Evolutionary conservation across 2,888 invertebrate species (phyloP).

Genomic region (Cantharis lateralis): DNA sequence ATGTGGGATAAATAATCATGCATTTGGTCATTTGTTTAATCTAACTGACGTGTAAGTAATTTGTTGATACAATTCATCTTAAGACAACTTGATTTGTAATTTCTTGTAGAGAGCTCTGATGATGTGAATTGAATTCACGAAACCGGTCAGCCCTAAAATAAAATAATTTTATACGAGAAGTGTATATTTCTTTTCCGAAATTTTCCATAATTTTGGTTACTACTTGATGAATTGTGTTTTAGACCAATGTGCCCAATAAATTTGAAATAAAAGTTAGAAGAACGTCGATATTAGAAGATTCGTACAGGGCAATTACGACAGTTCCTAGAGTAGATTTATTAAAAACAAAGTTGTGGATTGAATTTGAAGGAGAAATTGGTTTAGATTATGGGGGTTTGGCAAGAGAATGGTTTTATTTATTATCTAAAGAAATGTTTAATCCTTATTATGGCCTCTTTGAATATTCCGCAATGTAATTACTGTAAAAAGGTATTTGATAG

Average conservation of each 20-base stretch:
- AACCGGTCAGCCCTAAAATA: too few species aligned
- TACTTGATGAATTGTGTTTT: slow-evolving; percentile 44
- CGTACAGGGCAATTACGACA: slow-evolving; percentile 91
- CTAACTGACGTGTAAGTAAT: too few species aligned
- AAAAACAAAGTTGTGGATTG: slow-evolving; percentile 98
- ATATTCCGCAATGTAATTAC: slow-evolving; percentile 91
- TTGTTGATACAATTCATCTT: too few species aligned
- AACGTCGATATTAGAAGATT: slow-evolving; percentile 93
- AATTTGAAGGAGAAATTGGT: slow-evolving; percentile 97
- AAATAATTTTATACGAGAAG: too few species aligned
- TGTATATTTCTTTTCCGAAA: too few species aligned
- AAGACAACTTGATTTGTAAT: too few species aligned
- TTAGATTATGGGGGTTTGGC: slow-evolving; percentile 96
- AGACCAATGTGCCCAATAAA: slow-evolving; percentile 96
- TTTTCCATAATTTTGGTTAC: too few species aligned
- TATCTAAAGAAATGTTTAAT: slow-evolving; percentile 99
- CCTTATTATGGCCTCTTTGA: slow-evolving; percentile 99
- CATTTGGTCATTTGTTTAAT: too few species aligned
- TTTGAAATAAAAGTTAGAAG: slow-evolving; percentile 95
- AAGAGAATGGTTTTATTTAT: slow-evolving; percentile 97
- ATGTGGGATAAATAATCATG: too few species aligned
- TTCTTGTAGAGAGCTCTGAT: too few species aligned
- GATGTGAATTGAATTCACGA: too few species aligned
- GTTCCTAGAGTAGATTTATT: slow-evolving; percentile 89
- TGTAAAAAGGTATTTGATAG: background rate